Conservation (phyloP, 2,113 vertebrate species). For the Oceanodroma tethys region DNA sequence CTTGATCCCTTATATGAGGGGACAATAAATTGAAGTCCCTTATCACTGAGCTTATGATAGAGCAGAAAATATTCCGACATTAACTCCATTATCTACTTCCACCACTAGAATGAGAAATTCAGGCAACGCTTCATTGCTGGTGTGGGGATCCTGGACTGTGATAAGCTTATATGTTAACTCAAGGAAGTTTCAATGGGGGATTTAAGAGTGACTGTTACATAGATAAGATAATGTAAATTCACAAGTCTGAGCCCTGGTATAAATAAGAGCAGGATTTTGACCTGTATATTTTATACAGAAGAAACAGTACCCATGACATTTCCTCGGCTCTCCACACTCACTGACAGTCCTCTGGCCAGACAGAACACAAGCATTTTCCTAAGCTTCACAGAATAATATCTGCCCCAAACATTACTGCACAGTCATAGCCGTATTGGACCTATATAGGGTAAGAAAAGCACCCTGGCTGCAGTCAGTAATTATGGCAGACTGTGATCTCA, state of each 20-base stretch:
- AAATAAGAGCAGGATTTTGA: neutral
- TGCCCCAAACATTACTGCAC: neutral
- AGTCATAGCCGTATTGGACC: accelerated
- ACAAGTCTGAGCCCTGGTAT: neutral
- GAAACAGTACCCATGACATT: neutral
- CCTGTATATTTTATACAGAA: neutral
- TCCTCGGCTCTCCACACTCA: neutral
- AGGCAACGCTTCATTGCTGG: neutral
- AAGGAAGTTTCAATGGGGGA: neutral
- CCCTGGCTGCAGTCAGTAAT: neutral
- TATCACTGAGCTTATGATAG: neutral
- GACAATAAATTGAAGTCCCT: conserved; percentile 8
- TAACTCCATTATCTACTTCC: neutral
- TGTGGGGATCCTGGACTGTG: neutral
- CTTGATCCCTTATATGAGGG: neutral
- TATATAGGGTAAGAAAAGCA: neutral
- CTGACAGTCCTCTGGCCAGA: neutral
- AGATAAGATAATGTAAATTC: neutral
- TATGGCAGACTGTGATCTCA: neutral
- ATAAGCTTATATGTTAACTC: neutral
- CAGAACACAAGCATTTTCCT: neutral
- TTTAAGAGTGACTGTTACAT: neutral
- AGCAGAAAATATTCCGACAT: neutral
- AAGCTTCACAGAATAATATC: neutral
- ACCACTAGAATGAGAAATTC: neutral